Base-by-base conservation (phyloP, 2,797 vertebrate genomes). In the Sciurus vulgaris region DNA sequence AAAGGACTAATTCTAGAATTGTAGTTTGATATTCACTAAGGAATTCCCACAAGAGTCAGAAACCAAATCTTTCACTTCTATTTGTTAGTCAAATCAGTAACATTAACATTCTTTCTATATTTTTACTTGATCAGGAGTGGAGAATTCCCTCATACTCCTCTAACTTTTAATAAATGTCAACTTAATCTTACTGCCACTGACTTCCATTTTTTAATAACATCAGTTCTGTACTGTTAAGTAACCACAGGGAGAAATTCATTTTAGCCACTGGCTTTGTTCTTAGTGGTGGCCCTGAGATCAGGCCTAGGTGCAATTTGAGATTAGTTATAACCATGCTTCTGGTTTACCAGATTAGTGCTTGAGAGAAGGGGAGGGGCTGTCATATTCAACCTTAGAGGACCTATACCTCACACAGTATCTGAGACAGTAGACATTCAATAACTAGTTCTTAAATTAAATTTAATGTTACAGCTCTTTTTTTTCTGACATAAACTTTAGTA, bases 1-100 rank as follows among this genome's bases (percentile, higher is more conserved):
- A 77, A 86, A 93, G 72, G 28, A 61, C 51, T 69, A 28, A 73
- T 35, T 74, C 67, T 38, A 77, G 24, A 44, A 28, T 5, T 69
- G 6, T 88, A 89, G 78, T 86, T 92, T 86, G 89, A 5, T 81
- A 56, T 74, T 96, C 18, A 84, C 51, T 84, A 84, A 95, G 91
- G 70, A 95, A 67, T 90, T 35, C 28, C 67, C n/a, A 41, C 47
- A 84, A 41, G n/a, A 59, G 30, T 86, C 56, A 94, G 41, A 86
- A 51, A 82, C 18, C 74, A 82, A 78, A 59, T 70, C 49, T 92
- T 86, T 18, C 9, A 83, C 73, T 56, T 95, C 67, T 63, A 69
- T 93, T 95, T 89, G 83, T 90, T 96, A 90, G 94, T 87, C 77
- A 92, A 88, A 90, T 92, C 4, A 92, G 78, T 82, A 85, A 56